Percentiles rank a stretch among this genome's conserved stretches.
phyloP scores from a whole-genome alignment of 2,888 invertebrate species.

The Lottia scabra region DNA sequence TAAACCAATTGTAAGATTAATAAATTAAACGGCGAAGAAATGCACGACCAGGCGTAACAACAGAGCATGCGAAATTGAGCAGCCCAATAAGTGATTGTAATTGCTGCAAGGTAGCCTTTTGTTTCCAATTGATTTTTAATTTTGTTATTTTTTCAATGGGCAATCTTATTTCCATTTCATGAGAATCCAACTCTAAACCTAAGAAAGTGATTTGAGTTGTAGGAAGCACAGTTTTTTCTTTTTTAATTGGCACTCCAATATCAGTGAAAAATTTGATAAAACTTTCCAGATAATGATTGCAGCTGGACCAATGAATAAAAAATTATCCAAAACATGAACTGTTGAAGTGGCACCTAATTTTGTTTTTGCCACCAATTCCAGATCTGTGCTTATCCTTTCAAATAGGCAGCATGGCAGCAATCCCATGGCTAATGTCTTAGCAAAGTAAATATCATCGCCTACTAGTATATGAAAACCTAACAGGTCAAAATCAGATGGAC shows the following conservation, averaged over 20 bases:
- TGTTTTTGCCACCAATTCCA: not conserved
- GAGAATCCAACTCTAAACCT: not conserved
- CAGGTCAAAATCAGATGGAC: not conserved
- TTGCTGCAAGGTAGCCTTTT: slow-evolving; percentile 17
- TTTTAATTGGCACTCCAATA: slow-evolving; percentile 7
- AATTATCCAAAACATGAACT: not conserved
- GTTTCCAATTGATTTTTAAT: not conserved
- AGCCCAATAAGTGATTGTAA: slow-evolving; percentile 26
- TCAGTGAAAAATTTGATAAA: slow-evolving; percentile 18
- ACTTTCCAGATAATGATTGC: not conserved
- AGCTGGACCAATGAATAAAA: not conserved
- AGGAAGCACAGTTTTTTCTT: slow-evolving; percentile 4
- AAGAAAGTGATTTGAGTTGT: not conserved
- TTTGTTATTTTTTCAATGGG: not conserved
- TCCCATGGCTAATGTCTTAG: slow-evolving; percentile 3
- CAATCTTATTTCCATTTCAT: not conserved
- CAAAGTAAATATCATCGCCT: not conserved
- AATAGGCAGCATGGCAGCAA: not conserved
- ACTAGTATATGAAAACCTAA: not conserved
- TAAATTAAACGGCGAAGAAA: slow-evolving; percentile 33
- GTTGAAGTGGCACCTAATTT: not conserved
- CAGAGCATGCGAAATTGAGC: slow-evolving; percentile 30
- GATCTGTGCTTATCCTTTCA: not conserved
- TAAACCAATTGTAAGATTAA: slow-evolving; percentile 29
- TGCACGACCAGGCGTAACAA: slow-evolving; percentile 24